Conservation (phyloP, 2,888 invertebrate genomes). For the Kuschelorhynchus macadamiae region DNA sequence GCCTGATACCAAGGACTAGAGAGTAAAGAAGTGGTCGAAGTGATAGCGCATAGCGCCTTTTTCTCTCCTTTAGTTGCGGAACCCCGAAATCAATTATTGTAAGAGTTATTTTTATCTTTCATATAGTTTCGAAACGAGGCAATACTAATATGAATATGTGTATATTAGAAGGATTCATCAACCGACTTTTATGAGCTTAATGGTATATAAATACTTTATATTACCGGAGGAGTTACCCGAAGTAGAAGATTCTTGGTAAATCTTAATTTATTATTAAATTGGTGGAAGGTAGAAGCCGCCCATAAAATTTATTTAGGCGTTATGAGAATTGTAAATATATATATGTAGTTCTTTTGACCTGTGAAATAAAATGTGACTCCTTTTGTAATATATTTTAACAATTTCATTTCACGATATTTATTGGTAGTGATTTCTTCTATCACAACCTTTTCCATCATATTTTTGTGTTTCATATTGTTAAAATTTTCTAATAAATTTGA, state of each 20-base stretch:
- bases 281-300: too few relatives aligned
- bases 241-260: too few relatives aligned
- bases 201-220: constrained; percentile 4
- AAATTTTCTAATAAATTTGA: constrained; percentile 49
- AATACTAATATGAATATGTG: constrained; percentile 8
- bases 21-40: constrained; percentile 40
- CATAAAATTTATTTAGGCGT: too few relatives aligned
- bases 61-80: constrained; percentile 35
- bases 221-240: constrained; percentile 23
- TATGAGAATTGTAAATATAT: too few relatives aligned
- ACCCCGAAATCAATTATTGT: constrained; percentile 13
- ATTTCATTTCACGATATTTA: constrained; percentile 3
- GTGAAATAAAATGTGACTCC: constrained; percentile 10
- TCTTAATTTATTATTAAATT: too few relatives aligned
- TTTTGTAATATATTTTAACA: constrained; percentile 22
- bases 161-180: background rate
- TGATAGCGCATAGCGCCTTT: constrained; percentile 54
- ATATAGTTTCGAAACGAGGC: constrained; percentile 24
- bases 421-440: constrained; percentile 9
- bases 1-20: constrained; percentile 54
- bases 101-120: constrained; percentile 24
- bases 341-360: too few relatives aligned
- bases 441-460: background rate
- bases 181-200: constrained; percentile 1
- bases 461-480: constrained; percentile 43